Evolutionary conservation across 1,140 invertebrate genomes (phyloP).

Genomic region (Drosophila bifasciata): DNA sequence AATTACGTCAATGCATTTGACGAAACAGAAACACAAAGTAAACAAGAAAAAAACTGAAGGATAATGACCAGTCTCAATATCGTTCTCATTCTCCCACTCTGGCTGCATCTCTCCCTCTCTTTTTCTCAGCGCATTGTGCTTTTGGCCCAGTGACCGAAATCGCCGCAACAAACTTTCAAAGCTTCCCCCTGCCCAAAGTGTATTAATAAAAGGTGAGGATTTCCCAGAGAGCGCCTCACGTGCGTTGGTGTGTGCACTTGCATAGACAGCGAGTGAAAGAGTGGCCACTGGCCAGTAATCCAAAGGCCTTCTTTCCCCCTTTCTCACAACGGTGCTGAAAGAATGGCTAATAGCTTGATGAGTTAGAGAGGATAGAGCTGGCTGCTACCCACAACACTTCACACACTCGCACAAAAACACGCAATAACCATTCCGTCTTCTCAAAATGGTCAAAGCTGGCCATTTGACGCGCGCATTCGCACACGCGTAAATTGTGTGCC

Average conservation of each 20-base stretch:
- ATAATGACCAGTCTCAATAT: slow-evolving; percentile 34
- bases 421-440: slow-evolving; percentile 6
- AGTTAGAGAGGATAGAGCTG: not conserved
- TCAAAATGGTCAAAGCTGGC: slow-evolving; percentile 47
- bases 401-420: not conserved
- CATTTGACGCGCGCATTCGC: slow-evolving; percentile 42
- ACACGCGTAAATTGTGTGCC: slow-evolving; percentile 50
- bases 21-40: slow-evolving; percentile 35
- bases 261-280: too few relatives aligned
- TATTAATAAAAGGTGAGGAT: too few relatives aligned
- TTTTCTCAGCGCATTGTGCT: not conserved
- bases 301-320: too few relatives aligned
- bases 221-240: too few relatives aligned
- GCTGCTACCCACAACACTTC: not conserved
- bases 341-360: too few relatives aligned
- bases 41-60: slow-evolving; percentile 53
- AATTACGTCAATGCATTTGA: slow-evolving; percentile 75
- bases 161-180: slow-evolving; percentile 36
- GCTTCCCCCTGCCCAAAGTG: slow-evolving; percentile 1
- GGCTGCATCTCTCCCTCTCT: not conserved
- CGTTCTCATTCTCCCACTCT: slow-evolving; percentile 15
- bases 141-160: slow-evolving; percentile 67
- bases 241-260: too few relatives aligned
- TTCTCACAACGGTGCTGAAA: too few relatives aligned
- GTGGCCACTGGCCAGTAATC: too few relatives aligned